phyloP scores from a whole-genome alignment of 2,797 vertebrate genomes.

The Danionella dracula region DNA sequence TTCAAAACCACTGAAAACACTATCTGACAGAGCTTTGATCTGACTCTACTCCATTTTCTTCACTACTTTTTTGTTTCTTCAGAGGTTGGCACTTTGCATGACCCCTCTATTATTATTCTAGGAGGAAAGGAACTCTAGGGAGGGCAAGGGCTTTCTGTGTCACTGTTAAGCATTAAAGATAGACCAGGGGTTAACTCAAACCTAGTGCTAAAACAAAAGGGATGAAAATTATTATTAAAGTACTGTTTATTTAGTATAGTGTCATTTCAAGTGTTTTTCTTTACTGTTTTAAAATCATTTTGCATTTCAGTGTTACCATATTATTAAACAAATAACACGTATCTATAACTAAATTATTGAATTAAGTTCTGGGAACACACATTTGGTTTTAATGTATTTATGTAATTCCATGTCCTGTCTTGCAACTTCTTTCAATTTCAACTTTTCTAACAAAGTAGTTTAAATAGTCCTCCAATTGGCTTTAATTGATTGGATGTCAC shows the following conservation, averaged over 20 bases:
- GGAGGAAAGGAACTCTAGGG: constrained; percentile 58
- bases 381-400: too few relatives aligned
- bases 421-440: too few relatives aligned
- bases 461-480: too few relatives aligned
- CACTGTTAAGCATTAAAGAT: not conserved
- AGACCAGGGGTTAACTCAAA: not conserved
- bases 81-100: constrained; percentile 62
- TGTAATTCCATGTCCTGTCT: too few relatives aligned
- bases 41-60: not conserved
- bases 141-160: not conserved
- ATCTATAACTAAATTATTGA: too few relatives aligned
- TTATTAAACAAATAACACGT: too few relatives aligned
- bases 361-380: too few relatives aligned
- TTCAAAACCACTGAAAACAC: constrained; percentile 3
- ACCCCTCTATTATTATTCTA: constrained; percentile 70
- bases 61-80: constrained; percentile 24
- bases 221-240: not conserved
- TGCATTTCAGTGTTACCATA: not conserved
- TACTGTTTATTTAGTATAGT: not conserved
- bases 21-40: too few relatives aligned
- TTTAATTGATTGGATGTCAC: too few relatives aligned
- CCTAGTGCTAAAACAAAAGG: not conserved
- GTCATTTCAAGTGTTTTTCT: not conserved
- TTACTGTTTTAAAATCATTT: not conserved
- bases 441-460: too few relatives aligned